Evolutionary conservation across 2,113 vertebrate species (phyloP), one percentile per base, ranked within the genome.

Genomic region (Psittacula cyanocephala): DNA sequence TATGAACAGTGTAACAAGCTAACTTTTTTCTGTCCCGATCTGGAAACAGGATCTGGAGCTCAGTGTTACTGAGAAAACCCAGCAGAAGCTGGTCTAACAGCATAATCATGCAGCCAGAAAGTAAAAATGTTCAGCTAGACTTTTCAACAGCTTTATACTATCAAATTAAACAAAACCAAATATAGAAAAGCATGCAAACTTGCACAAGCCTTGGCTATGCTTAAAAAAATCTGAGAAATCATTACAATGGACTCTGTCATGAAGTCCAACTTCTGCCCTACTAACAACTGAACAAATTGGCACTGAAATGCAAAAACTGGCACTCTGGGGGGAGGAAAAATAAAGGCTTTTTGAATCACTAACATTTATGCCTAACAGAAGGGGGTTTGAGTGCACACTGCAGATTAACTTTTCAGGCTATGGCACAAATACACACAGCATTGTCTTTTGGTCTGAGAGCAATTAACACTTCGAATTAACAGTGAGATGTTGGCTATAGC

Each of bases 131-230:
- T 91, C 89, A 89, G 83, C 85, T 71, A 59, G 90, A 67, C 80
- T 91, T 89, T 91, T 96, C 94, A 96, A 93, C 71, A 97, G 91
- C 70, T 93, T 97, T 86, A 81, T 93, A 78, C 82, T 86, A 96
- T 84, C 94, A 94, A 97, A 97, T 96, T 88, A 97, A 97, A 97
- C 97, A 97, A 96, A 97, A 88, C 82, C 91, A 97, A 97, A 97
- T 94, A 97, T 96, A 97, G 96, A 97, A 97, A 97, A 96, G 93
- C 97, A 97, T 68, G 88, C 94, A 92, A 93, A 94, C 95, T 96
- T 95, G 94, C 86, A 93, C 57, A 96, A 97, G 93, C 81, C 92
- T 88, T 92, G 93, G 84, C 88, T 92, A 91, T 60, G 62, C 62
- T 6, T 69, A 95, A 53, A 93, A 89, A 96, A 88, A 97, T 92